Evolutionary conservation across 2,113 vertebrate genomes (phyloP).

Genomic region (Sander vitreus): DNA sequence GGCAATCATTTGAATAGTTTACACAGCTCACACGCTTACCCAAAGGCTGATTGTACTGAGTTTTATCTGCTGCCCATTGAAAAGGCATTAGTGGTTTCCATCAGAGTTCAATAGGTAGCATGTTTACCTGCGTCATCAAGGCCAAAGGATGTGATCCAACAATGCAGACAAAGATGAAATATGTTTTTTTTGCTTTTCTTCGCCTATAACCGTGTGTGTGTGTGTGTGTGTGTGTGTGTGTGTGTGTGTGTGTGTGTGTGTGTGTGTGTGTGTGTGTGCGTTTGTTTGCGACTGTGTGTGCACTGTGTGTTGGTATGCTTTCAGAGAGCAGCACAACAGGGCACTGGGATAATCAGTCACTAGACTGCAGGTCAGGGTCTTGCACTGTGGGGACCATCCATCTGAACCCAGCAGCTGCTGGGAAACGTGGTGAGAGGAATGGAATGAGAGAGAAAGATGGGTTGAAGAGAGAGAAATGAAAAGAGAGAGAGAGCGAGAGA

Average conservation of each 20-base stretch:
- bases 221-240: slow-evolving; percentile 24
- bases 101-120: slow-evolving; percentile 52
- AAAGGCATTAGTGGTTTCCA: slow-evolving; percentile 49
- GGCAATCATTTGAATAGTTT: slow-evolving; percentile 54
- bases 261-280: slow-evolving; percentile 25
- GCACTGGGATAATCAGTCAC: slow-evolving; percentile 81
- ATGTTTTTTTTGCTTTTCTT: slow-evolving; percentile 22
- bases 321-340: slow-evolving; percentile 64
- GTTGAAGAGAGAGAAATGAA: neutral
- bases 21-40: slow-evolving; percentile 33
- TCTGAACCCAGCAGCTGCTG: slow-evolving; percentile 81
- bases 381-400: slow-evolving; percentile 75
- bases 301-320: slow-evolving; percentile 51
- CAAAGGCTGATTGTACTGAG: slow-evolving; percentile 35
- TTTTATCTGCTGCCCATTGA: slow-evolving; percentile 51
- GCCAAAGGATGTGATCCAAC: slow-evolving; percentile 61
- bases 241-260: slow-evolving; percentile 45
- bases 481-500: neutral
- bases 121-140: slow-evolving; percentile 65
- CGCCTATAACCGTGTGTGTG: slow-evolving; percentile 59
- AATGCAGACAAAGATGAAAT: slow-evolving; percentile 66
- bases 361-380: slow-evolving; percentile 77
- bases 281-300: slow-evolving; percentile 24
- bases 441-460: slow-evolving; percentile 50
- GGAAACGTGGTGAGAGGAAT: slow-evolving; percentile 62